phyloP scores from a whole-genome alignment of 2,113 vertebrate species.

The Electrona antarctica region DNA sequence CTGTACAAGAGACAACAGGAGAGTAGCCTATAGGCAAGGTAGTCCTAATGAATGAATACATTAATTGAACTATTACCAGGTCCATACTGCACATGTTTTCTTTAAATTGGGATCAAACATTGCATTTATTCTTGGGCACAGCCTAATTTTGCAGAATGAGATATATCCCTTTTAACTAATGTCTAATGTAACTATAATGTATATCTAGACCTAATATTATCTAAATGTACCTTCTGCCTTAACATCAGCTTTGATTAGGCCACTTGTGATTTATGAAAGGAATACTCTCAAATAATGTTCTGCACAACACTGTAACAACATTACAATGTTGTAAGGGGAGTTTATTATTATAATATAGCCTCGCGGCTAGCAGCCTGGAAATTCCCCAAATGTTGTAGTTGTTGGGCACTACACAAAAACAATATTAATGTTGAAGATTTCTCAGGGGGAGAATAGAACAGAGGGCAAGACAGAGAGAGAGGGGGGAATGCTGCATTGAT shows the following conservation, averaged over 20 bases:
- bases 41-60: too few species aligned
- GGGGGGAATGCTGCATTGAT: conserved; percentile 65
- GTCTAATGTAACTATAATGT: too few species aligned
- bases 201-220: too few species aligned
- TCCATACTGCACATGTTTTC: too few species aligned
- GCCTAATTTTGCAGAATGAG: too few species aligned
- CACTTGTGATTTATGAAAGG: not conserved
- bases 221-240: not conserved
- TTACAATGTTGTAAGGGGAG: too few species aligned
- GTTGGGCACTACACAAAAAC: conserved; percentile 50
- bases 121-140: too few species aligned
- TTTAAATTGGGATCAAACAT: too few species aligned
- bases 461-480: conserved; percentile 21
- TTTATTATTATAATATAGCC: conserved; percentile 10
- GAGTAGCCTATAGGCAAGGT: too few species aligned
- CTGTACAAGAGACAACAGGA: too few species aligned
- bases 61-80: too few species aligned
- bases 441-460: conserved; percentile 30
- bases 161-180: too few species aligned
- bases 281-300: not conserved
- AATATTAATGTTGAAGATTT: conserved; percentile 65
- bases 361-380: conserved; percentile 29
- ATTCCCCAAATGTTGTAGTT: conserved; percentile 46
- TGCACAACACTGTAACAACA: conserved; percentile 22
- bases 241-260: conserved; percentile 48